Percentiles rank a stretch among this genome's conserved stretches.
Conservation (phyloP, 2,113 vertebrate genomes). For the Vanacampus margaritifer region DNA sequence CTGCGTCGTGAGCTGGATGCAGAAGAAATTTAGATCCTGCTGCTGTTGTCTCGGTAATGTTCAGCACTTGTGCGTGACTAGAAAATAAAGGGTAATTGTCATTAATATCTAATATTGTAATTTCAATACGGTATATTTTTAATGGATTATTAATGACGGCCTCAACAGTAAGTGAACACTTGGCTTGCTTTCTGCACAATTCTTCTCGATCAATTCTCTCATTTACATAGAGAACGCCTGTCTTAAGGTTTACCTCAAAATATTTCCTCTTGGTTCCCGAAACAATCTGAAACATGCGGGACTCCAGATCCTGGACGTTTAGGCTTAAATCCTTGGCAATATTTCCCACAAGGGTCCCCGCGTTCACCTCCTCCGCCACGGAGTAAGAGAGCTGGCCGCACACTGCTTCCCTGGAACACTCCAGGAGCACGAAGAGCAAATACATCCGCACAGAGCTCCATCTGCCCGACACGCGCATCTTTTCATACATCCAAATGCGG, state of each 20-base stretch:
- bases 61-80: constrained; percentile 16
- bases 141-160: constrained; percentile 64
- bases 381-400: constrained; percentile 62
- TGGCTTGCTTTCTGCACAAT: constrained; percentile 48
- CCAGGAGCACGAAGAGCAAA: constrained; percentile 35
- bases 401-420: constrained; percentile 37
- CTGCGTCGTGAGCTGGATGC: constrained; percentile 57
- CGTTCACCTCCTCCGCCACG: constrained; percentile 62
- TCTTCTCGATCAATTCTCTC: constrained; percentile 66
- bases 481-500: constrained; percentile 18
- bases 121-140: constrained; percentile 60
- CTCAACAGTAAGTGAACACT: constrained; percentile 58
- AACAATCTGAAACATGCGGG: constrained; percentile 60
- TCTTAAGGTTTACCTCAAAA: constrained; percentile 68
- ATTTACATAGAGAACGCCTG: constrained; percentile 59
- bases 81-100: constrained; percentile 63
- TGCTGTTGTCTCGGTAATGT: constrained; percentile 42
- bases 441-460: constrained; percentile 24
- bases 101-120: constrained; percentile 66
- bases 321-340: constrained; percentile 66
- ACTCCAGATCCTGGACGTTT: constrained; percentile 52
- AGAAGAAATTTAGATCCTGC: constrained; percentile 48
- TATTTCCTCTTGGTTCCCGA: constrained; percentile 43
- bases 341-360: constrained; percentile 62
- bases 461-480: constrained; percentile 28